Base-by-base conservation (phyloP, 1,140 invertebrate genomes). In the Megalonaias nervosa region DNA sequence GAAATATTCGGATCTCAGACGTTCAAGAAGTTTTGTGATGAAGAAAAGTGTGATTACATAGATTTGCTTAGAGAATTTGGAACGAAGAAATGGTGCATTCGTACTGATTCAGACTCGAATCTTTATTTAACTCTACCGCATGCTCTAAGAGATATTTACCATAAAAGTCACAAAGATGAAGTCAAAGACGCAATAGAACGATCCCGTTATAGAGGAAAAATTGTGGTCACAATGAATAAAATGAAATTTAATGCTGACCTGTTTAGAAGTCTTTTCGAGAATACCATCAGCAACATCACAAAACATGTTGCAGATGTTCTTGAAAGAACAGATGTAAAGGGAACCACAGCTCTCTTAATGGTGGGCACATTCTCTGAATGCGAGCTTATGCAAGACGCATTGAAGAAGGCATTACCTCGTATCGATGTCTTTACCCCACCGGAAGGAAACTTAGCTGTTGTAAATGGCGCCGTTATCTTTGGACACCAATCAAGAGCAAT, bases 361-460 rank as follows among this genome's bases (percentile, higher is more conserved):
- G 80, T 84, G 2, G 82, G 82, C 56, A 74, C 80, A n/a, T 84
- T 82, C 74, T 81, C 82, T 12, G 82, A 84, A 67, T 84, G 65
- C 12, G 66, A 68, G 4, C 75, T 82, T 26, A 68, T 84, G 48
- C 68, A 82, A 56, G 67, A 75, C 15, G 82, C 79, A 2, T 58
- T 83, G 0, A 75, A 56, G 58, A 71, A 81, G 16, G 67, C 67
- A 38, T 77, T 83, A 31, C 74, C 73, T 26, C 19, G 21, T 14
- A 70, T 71, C 48, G 81, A 79, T n/a, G 67, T 83, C 9, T 81
- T 26, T 70, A 77, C 57, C 82, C 82, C 26, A 71, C 64, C 82
- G 19, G 31, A 31, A 2, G 31, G n/a, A n/a, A 78, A 75, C 14
- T 62, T 84, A 26, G 74, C 82, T 4, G 80, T 84, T 5, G 14